Conservation (phyloP, 2,113 vertebrate species). For the Odobenus rosmarus region DNA sequence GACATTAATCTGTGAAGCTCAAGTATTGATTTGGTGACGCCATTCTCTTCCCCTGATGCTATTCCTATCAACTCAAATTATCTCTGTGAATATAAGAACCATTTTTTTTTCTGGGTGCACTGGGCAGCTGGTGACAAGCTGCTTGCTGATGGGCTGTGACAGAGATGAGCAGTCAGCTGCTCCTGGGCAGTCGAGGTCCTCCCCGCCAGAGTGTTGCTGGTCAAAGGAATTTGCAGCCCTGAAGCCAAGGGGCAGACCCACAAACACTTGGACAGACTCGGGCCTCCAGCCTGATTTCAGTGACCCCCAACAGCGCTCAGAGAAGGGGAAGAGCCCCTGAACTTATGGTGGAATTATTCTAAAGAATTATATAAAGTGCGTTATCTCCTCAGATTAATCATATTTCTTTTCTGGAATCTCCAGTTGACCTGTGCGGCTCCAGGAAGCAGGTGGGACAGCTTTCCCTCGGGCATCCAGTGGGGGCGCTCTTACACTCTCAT, state of each 20-base stretch:
- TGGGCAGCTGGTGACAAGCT: conserved; percentile 28
- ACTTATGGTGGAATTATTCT: neutral
- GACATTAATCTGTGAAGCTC: conserved; percentile 50
- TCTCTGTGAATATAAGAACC: conserved; percentile 33
- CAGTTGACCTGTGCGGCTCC: neutral
- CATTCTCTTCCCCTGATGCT: conserved; percentile 21
- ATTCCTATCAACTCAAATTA: conserved; percentile 58
- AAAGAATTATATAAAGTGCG: neutral
- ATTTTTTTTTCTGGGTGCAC: neutral
- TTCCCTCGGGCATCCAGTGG: neutral
- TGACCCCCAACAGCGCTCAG: neutral
- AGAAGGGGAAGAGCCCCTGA: neutral
- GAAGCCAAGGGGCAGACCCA: neutral
- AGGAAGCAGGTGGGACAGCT: neutral
- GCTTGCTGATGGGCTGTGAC: neutral
- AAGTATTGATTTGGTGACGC: conserved; percentile 52
- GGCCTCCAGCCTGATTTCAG: neutral
- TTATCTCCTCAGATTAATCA: neutral
- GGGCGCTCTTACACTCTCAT: neutral
- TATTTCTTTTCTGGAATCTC: neutral
- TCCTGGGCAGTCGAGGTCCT: neutral
- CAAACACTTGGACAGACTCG: neutral
- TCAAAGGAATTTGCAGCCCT: neutral
- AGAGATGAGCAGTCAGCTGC: neutral
- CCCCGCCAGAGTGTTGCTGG: neutral